These are phyloP conservation scores for Bagarius yarrelli DNA, from an alignment of 2,113 vertebrate genomes.

Conservation along the genomic window DNA sequence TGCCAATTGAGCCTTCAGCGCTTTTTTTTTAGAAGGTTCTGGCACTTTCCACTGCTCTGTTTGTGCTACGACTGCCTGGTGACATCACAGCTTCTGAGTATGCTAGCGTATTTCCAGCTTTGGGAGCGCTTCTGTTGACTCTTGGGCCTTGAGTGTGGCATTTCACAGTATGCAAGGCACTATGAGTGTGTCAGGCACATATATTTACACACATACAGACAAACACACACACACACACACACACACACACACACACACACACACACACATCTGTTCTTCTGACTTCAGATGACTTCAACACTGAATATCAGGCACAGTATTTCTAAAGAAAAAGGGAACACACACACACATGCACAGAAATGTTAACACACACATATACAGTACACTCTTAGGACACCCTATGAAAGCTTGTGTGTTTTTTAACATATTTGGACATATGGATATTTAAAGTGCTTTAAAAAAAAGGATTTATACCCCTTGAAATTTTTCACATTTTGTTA, in stretches of 20 bases:
- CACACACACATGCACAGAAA: not conserved
- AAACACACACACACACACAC: not conserved
- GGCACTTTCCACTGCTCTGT: not conserved
- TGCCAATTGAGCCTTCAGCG: not conserved
- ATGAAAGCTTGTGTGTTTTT: no score
- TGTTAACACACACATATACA: slow-evolving; percentile 9
- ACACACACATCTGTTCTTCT: not conserved
- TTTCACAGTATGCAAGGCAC: not conserved
- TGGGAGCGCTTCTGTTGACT: slow-evolving; percentile 7
- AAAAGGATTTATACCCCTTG: no score
- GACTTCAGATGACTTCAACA: no score
- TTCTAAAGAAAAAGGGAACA: not conserved
- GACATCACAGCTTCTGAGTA: not conserved
- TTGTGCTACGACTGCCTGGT: slow-evolving; percentile 1
- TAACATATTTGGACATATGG: no score
- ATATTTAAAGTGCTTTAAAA: no score
- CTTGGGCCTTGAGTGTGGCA: not conserved
- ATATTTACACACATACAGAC: not conserved
- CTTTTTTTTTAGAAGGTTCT: not conserved
- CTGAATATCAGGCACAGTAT: not conserved
- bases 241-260: not conserved
- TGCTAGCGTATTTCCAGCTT: slow-evolving; percentile 4
- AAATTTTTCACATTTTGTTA: no score
- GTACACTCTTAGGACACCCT: no score
- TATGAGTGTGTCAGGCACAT: not conserved